Base-by-base conservation (phyloP, 2,113 vertebrate species). In the Glaucomys volans region DNA sequence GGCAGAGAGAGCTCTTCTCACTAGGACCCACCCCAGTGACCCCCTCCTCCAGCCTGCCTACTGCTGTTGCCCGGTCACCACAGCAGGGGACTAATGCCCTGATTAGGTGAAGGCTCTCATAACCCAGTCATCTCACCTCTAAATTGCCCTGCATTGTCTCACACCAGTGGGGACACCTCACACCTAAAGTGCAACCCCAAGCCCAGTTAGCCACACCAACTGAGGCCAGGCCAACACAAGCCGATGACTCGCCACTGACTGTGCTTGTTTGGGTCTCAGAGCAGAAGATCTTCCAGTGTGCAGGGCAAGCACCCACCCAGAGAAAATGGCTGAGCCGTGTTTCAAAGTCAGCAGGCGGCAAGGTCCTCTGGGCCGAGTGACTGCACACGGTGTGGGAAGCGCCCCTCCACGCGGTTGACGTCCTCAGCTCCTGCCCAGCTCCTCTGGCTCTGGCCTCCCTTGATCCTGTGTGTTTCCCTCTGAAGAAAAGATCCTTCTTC, bases 391-490 rank as follows among this genome's bases (percentile, higher is more conserved):
- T 7, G 6, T 35, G 32, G 77, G 91, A 69, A 57, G 86, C 2
- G 57, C 54, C 5, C 81, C n/a, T 64, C 91, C 89, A 64, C 0
- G 28, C 92, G n/a, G 80, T 11, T 92, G 7, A 75, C 87, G 93
- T 90, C 90, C 96, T 76, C 37, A 88, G 75, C 90, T 74, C 74
- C 30, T 64, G 69, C 10, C 6, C 6, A 22, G 44, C 9, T 44
- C 22, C 20, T 94, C 67, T 72, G 81, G 32, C 17, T 47, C 77
- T 86, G 30, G 82, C 72, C 79, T 79, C 42, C 72, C 17, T 90
- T n/a, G 14, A 69, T 86, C 69, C 50, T 67, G 30, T 72, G 57
- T 95, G 57, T 91, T 94, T 96, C 64, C 77, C 35, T 40, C 67
- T 79, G 16, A 14, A 42, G 74, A 69, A 82, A 84, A 66, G 20